phyloP scores from a whole-genome alignment of 2,888 invertebrate species.

The Mechanitis mazaeus region DNA sequence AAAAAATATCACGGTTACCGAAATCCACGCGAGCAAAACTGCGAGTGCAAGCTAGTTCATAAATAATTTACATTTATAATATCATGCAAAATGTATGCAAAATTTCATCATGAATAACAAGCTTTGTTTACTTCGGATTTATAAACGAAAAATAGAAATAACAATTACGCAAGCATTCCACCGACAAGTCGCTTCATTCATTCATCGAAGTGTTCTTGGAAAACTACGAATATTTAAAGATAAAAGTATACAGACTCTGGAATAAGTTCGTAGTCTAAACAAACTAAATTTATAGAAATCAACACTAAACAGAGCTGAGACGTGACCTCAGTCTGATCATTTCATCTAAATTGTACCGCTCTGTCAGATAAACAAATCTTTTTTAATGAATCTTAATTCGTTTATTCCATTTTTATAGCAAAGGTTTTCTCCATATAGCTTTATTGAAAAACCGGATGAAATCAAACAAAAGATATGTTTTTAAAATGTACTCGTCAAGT shows the following conservation, averaged over 20 bases:
- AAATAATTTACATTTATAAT: too few relatives aligned
- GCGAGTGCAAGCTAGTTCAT: too few relatives aligned
- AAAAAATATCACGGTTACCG: too few relatives aligned
- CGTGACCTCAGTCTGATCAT: constrained; percentile 40
- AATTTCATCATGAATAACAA: not conserved
- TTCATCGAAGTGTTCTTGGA: constrained; percentile 26
- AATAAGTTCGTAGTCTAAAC: constrained; percentile 49
- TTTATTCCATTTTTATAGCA: not conserved
- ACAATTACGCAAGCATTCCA: constrained; percentile 6
- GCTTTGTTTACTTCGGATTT: constrained; percentile 5
- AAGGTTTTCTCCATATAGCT: not conserved
- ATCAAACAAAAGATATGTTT: too few relatives aligned
- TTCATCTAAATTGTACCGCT: constrained; percentile 33
- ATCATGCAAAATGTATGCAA: too few relatives aligned
- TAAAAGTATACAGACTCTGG: constrained; percentile 35
- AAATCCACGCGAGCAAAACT: too few relatives aligned
- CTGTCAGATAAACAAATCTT: constrained; percentile 40
- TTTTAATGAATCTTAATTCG: constrained; percentile 2
- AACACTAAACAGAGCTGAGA: constrained; percentile 42
- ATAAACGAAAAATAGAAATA: constrained; percentile 12
- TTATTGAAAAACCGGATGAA: not conserved
- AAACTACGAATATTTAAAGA: constrained; percentile 21
- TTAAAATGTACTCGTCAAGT: too few relatives aligned
- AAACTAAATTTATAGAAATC: constrained; percentile 39
- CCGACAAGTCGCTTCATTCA: constrained; percentile 20